Conservation (phyloP, 2,797 vertebrate genomes). For the Gouania willdenowi region DNA sequence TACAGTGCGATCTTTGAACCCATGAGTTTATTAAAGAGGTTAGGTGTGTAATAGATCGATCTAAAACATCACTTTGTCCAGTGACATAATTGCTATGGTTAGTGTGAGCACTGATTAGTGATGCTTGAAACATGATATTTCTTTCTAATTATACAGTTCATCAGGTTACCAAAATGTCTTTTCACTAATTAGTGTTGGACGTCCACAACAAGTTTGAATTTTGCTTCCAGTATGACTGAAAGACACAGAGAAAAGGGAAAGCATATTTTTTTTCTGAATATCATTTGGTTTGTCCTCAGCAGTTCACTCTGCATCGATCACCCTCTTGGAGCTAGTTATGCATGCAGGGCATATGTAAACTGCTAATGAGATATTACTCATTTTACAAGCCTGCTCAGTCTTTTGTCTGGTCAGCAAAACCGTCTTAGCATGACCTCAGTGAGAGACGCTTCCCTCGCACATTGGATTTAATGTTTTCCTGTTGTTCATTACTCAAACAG, state of each 20-base stretch:
- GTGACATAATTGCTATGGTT: no score
- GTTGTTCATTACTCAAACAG: no score
- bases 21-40: no score
- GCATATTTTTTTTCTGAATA: background rate
- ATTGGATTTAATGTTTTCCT: background rate
- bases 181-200: background rate
- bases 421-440: slow-evolving; percentile 35
- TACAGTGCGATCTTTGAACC: no score
- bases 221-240: background rate
- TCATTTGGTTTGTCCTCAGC: background rate
- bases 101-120: no score
- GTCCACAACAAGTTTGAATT: background rate
- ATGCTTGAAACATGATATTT: no score
- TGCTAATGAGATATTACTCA: slow-evolving; percentile 20
- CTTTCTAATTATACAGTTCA: slow-evolving; percentile 16
- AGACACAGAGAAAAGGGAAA: background rate
- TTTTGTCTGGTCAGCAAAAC: slow-evolving; percentile 24
- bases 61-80: no score
- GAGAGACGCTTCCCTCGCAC: slow-evolving; percentile 3
- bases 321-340: background rate
- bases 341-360: slow-evolving; percentile 6
- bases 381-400: slow-evolving; percentile 19
- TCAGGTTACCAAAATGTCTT: slow-evolving; percentile 2
- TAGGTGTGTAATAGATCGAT: no score
- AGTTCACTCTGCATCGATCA: slow-evolving; percentile 2